phyloP scores from a whole-genome alignment of 2,113 vertebrate species.

The Romanogobio albipinnatus region DNA sequence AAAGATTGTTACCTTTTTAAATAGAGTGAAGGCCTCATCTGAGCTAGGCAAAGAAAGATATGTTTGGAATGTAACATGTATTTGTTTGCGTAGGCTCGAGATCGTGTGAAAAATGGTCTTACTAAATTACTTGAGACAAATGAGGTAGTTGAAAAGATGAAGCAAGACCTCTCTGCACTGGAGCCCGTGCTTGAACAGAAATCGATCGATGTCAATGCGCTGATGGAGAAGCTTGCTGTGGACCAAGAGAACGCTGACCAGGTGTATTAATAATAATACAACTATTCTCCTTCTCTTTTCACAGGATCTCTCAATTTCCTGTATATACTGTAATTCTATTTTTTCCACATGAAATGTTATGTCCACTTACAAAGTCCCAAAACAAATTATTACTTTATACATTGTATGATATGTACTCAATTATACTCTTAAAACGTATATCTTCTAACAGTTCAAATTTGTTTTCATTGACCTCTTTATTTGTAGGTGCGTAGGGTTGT shows the following conservation, averaged over 20 bases:
- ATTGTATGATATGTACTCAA: neutral
- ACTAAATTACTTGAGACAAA: slow-evolving; percentile 85
- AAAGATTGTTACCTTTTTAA: neutral
- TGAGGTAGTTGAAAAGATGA: slow-evolving; percentile 83
- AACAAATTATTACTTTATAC: neutral
- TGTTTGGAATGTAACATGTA: slow-evolving; percentile 10
- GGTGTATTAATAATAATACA: slow-evolving; percentile 61
- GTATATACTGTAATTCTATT: neutral
- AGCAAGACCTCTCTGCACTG: slow-evolving; percentile 83
- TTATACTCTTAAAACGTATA: neutral
- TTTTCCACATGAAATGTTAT: neutral
- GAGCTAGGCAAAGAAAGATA: neutral
- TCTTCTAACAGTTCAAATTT: neutral
- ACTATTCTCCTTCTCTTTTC: neutral
- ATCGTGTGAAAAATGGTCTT: slow-evolving; percentile 84
- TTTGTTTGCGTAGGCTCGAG: slow-evolving; percentile 74
- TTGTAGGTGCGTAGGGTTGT: slow-evolving; percentile 79
- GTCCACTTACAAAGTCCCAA: neutral
- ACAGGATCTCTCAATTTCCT: neutral
- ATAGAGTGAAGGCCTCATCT: neutral
- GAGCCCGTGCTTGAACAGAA: slow-evolving; percentile 83
- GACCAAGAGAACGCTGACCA: slow-evolving; percentile 84
- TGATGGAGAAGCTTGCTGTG: slow-evolving; percentile 81
- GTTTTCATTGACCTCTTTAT: neutral
- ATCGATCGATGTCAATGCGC: slow-evolving; percentile 79